Evolutionary conservation across 1,140 invertebrate species (phyloP), one percentile per base, ranked within the genome.

Genomic region (Drosophila repleta): DNA sequence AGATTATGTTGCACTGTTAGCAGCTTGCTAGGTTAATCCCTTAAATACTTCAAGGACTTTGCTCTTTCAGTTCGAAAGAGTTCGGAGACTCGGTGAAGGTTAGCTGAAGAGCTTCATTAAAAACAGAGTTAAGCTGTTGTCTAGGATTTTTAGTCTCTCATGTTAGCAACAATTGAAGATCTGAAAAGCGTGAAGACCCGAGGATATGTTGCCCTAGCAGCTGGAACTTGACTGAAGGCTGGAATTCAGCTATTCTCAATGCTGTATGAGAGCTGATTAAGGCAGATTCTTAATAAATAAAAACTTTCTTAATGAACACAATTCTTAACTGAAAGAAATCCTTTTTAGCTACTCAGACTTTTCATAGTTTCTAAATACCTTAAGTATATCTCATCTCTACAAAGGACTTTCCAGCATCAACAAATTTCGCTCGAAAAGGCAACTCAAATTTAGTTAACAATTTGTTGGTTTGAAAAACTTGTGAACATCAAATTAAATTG

Each of bases 401-500:
- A 11, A 35, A 35, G 3, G 1, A 32, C 8, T 32, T 32, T 10
- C 1, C 2, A 13, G 8, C 20, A 3, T 46, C 18, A 48, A 26
- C 13, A n/a, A 48, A 45, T 45, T 17, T 6, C 4, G 4, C 4
- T 6, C n/a, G n/a, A n/a, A 43, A 20, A 21, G 18, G 7, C 10
- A 8, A 7, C 29, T 26, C 21, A 21, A 26, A 48, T 20, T 46
- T 10, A 11, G 11, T 10, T n/a, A 45, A 63, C 11, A 11, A 24
- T 57, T 20, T 21, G 41, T 57, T 63, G 32, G 5, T 17, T 6
- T n/a, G n/a, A 3, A 41, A 52, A 51, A 62, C 18, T 62, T 32
- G 17, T 63, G 65, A 68, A 58, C 71, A 63, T 69, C 29, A 69
- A 74, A 67, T 70, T 74, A 53, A 74, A 74, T 74, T 69, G 58